Evolutionary conservation across 2,113 vertebrate genomes (phyloP).

Genomic region (Bettongia penicillata): DNA sequence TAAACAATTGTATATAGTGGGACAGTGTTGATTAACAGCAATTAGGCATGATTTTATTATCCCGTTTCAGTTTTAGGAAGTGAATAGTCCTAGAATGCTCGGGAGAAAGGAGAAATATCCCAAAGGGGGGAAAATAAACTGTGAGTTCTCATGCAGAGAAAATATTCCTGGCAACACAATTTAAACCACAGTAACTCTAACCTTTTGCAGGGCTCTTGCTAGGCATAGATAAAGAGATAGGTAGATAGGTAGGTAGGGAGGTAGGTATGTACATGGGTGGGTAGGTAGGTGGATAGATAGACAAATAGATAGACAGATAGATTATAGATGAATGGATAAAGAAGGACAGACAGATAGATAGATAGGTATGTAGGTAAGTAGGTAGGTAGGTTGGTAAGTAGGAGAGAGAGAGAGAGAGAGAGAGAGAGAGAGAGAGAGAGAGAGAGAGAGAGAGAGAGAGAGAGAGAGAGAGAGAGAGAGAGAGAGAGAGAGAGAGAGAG

Average conservation of each 20-base stretch:
- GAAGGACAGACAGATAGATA: neutral
- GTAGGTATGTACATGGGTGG: neutral
- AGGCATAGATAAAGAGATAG: too few species aligned
- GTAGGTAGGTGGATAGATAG: neutral
- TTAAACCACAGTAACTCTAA: slow-evolving; percentile 3
- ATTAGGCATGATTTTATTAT: neutral
- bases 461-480: neutral
- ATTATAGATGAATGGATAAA: too few species aligned
- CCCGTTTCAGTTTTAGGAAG: neutral
- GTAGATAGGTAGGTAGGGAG: too few species aligned
- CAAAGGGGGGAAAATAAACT: neutral
- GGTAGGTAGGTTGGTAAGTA: too few species aligned
- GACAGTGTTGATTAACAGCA: neutral
- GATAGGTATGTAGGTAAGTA: neutral
- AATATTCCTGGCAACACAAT: neutral
- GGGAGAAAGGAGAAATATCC: neutral
- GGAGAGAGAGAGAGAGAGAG: neutral
- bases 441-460: neutral
- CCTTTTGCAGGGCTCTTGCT: too few species aligned
- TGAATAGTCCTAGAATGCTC: neutral
- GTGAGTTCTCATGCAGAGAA: neutral
- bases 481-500: neutral
- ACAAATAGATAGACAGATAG: neutral
- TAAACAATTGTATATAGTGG: neutral
- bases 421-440: neutral